A percentile compares a stretch with the other conserved stretches of the same genome.
Conservation (phyloP, 2,888 invertebrate species). For the Trachelus troglodyta region DNA sequence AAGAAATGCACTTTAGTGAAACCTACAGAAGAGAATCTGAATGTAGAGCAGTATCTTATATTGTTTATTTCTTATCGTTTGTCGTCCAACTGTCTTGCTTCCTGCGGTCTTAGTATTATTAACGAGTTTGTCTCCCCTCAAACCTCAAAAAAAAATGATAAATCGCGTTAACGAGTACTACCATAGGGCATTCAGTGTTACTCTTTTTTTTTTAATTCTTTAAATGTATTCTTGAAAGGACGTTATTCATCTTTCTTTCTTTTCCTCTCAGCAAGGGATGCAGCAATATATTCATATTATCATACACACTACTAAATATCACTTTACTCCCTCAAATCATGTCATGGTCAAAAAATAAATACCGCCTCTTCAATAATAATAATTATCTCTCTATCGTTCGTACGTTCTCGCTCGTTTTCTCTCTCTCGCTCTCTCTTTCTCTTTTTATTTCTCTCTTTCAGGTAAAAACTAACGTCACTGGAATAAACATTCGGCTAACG, state of each 20-base stretch:
- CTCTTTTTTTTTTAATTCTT: slow-evolving; percentile 27
- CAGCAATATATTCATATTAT: slow-evolving; percentile 47
- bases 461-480: slow-evolving; percentile 43
- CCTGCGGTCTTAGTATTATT: slow-evolving; percentile 43
- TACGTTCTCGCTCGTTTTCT: slow-evolving; percentile 16
- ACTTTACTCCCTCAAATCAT: slow-evolving; percentile 48
- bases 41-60: slow-evolving; percentile 61
- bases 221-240: slow-evolving; percentile 28
- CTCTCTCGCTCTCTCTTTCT: slow-evolving; percentile 28
- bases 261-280: slow-evolving; percentile 35
- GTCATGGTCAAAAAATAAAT: slow-evolving; percentile 59
- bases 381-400: slow-evolving; percentile 17
- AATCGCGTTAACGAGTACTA: slow-evolving; percentile 28
- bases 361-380: slow-evolving; percentile 52
- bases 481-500: slow-evolving; percentile 48
- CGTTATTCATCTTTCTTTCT: slow-evolving; percentile 11
- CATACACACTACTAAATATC: slow-evolving; percentile 50
- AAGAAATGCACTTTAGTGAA: slow-evolving; percentile 91
- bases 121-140: slow-evolving; percentile 45
- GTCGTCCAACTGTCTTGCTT: slow-evolving; percentile 36
- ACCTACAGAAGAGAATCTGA: slow-evolving; percentile 83
- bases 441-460: slow-evolving; percentile 23
- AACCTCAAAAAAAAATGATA: slow-evolving; percentile 22
- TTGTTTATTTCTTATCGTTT: slow-evolving; percentile 40
- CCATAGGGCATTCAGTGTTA: slow-evolving; percentile 37